A percentile compares a stretch with the other conserved stretches of the same genome.
phyloP scores from a whole-genome alignment of 2,113 vertebrate genomes.

The Paradoxurus hermaphroditus region DNA sequence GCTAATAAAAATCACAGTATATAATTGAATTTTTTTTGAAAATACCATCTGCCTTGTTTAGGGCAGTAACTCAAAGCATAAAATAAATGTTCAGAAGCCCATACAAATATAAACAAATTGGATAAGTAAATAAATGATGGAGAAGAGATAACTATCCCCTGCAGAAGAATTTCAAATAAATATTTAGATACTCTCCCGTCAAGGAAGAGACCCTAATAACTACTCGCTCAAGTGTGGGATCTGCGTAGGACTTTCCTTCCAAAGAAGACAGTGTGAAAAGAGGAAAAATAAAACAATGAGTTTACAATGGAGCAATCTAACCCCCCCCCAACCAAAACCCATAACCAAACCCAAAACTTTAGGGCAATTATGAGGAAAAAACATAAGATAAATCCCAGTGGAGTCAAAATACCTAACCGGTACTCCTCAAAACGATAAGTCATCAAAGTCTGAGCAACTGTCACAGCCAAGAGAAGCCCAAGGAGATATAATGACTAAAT shows the following conservation, averaged over 20 bases:
- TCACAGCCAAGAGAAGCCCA: background rate
- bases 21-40: slow-evolving; percentile 74
- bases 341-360: background rate
- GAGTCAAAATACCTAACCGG: background rate
- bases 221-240: background rate
- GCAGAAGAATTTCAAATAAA: background rate
- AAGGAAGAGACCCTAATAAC: background rate
- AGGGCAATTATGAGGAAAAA: background rate
- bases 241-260: background rate
- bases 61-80: background rate
- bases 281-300: background rate
- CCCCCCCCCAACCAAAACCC: background rate
- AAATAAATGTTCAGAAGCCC: background rate
- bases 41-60: slow-evolving; percentile 58
- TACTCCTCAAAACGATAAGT: background rate
- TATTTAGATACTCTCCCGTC: background rate
- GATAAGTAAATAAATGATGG: background rate
- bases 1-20: slow-evolving; percentile 80
- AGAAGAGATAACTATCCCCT: background rate
- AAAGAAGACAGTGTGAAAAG: background rate
- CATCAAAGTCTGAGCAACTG: background rate
- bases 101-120: background rate
- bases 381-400: background rate
- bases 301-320: background rate
- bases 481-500: background rate